phyloP scores from a whole-genome alignment of 2,888 invertebrate genomes.

The Schizotus pectinicornis region DNA sequence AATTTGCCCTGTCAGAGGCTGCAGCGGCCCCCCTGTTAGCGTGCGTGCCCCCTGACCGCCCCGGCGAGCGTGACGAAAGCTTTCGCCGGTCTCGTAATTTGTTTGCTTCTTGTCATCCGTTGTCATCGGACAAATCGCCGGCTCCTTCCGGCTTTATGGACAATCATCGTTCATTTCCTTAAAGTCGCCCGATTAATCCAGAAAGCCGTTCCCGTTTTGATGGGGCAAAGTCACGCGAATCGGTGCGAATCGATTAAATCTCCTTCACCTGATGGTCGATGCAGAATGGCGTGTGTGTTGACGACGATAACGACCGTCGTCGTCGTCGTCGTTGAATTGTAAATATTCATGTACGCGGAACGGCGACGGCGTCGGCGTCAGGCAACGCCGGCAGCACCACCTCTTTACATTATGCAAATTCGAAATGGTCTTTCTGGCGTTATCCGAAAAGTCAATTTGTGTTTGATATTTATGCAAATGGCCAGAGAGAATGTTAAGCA shows the following conservation, averaged over 20 bases:
- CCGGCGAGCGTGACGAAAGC: conserved; percentile 18
- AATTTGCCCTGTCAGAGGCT: background rate
- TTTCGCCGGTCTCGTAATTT: conserved; percentile 15
- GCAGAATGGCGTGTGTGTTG: conserved; percentile 4
- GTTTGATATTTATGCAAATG: conserved; percentile 36
- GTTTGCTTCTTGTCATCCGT: conserved; percentile 22
- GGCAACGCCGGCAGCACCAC: conserved; percentile 6
- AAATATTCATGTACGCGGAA: conserved; percentile 14
- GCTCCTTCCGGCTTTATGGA: conserved; percentile 7
- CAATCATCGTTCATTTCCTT: conserved; percentile 14
- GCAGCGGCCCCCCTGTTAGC: background rate
- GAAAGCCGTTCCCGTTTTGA: conserved; percentile 1
- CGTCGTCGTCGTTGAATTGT: background rate
- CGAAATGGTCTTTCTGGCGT: conserved; percentile 25
- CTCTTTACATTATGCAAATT: conserved; percentile 28
- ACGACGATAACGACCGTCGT: background rate
- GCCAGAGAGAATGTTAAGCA: conserved; percentile 24
- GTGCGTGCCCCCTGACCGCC: conserved; percentile 5
- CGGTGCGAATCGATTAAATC: background rate
- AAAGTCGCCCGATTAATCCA: conserved; percentile 17
- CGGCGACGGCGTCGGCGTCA: background rate
- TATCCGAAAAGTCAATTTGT: conserved; percentile 35
- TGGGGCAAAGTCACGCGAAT: conserved; percentile 7
- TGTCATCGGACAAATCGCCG: conserved; percentile 18
- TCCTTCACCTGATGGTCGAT: background rate